Evolutionary conservation across 2,797 vertebrate genomes (phyloP), one percentile per base, ranked within the genome.

Genomic region (Lithobates sylvaticus): DNA sequence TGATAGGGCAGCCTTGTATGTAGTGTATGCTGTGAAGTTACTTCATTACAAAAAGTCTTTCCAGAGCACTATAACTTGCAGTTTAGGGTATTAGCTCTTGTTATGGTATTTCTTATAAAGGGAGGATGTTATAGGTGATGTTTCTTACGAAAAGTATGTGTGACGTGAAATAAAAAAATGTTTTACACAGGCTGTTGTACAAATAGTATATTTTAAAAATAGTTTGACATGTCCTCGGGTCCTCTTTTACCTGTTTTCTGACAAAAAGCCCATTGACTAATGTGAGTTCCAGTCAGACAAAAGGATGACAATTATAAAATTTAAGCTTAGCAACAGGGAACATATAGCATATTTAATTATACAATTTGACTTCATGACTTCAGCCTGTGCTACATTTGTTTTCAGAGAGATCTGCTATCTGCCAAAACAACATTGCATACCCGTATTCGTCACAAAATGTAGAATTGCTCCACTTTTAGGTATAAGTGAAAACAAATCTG

Each of bases 401-500:
- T 76, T 76, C 23, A 54, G 16, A 27, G n/a, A 54, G 44, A 80
- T 50, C 26, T 29, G 42, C n/a, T 44, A 39, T 70, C 27, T 71
- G 83, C n/a, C 34, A 73, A 39, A 39, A 44, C 76, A 85, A 26
- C 26, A 58, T 71, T 71, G 64, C 47, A 84, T 84, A 84, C 83
- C 83, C 75, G 65, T 84, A 78, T 76, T 36, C 61, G 27, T 71
- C 78, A 72, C 42, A 61, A 12, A 27, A 76, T 76, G 13, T 16
- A 58, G 18, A 76, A 65, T 61, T 36, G 3, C 54, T 77, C 34
- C 29, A 65, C 18, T 76, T 36, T 65, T 65, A 44, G 44, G 39
- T 64, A 42, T 26, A 61, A 72, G n/a, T 18, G 16, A 70, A 81
- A 39, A 71, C 27, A 36, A 39, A 61, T 9, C 2, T 9, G 27